Percentiles rank a stretch among this genome's conserved stretches.
Evolutionary conservation across 2,797 vertebrate species (phyloP).

Genomic region (Ispidina picta): DNA sequence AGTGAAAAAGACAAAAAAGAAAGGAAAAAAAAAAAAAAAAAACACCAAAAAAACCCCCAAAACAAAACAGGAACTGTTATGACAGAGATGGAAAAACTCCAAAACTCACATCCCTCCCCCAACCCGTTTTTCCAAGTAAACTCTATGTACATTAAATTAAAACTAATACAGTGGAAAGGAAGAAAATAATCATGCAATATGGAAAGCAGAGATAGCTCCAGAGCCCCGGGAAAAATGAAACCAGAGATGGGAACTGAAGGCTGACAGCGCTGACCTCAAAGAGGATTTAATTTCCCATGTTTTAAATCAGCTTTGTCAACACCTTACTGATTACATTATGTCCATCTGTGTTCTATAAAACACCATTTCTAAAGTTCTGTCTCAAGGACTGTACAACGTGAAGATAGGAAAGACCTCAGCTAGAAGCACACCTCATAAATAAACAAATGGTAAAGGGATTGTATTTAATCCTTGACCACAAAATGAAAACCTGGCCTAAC

Average conservation of each 20-base stretch:
- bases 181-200: background rate
- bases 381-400: background rate
- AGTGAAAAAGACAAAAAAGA: background rate
- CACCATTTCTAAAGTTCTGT: background rate
- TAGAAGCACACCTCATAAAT: background rate
- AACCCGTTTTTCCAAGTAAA: background rate
- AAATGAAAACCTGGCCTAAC: background rate
- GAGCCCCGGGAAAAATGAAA: background rate
- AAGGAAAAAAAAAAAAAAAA: no score
- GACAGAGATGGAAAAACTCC: background rate
- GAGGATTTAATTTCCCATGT: background rate
- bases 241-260: background rate
- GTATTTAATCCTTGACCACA: background rate
- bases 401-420: background rate
- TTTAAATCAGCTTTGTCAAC: conserved; percentile 33
- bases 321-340: background rate
- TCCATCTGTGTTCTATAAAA: background rate
- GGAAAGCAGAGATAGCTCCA: background rate
- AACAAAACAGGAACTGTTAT: background rate
- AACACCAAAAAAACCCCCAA: no score
- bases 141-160: background rate
- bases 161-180: background rate
- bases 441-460: background rate
- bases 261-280: conserved; percentile 12
- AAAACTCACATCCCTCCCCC: background rate